Evolutionary conservation across 2,888 invertebrate genomes (phyloP), one percentile per base, ranked within the genome.

Genomic region (Apotomis turbidana): DNA sequence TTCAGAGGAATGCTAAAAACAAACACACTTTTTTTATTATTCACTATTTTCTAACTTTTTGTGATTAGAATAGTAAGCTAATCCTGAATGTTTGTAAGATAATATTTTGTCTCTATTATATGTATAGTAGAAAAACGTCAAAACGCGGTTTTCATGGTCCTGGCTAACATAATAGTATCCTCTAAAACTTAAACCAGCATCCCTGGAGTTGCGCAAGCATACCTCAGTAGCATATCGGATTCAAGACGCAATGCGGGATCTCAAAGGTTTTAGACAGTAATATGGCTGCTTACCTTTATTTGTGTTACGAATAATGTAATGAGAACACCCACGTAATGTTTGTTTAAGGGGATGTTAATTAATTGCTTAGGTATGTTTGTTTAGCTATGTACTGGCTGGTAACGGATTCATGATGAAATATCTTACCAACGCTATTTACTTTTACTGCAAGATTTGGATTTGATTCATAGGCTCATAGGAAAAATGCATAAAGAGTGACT

Each of bases 281-380:
- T 61, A 58, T 44, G 64, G 54, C 68, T n/a, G 38, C 51, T 10
- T 36, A 9, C 51, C 55, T 55, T 41, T 67, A 51, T 71, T 67
- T 67, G 71, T 62, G 57, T 68, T 68, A 51, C 62, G 52, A 52
- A 68, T 58, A 57, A 57, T 62, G 51, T 71, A 71, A 68, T 62
- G 62, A 68, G 62, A 62, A 62, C 62, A 4, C 59, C 58, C 62
- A 58, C 57, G 63, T 36, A 51, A 57, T 58, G 46, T 68, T 54
- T 68, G 57, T 41, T 41, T 58, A 12, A 62, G 52, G 58, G 55
- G 51, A 49, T 68, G 68, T 68, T 36, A 51, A 68, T 71, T 55
- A 61, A 71, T 67, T 52, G 55, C 38, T 13, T 63, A 13, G 36
- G 12, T 71, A 44, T 46, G 41, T 27, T 3, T 58, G n/a, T 41